Evolutionary conservation across 1,140 invertebrate species (phyloP).

Genomic region (Pseudomyrmex flavicornis): DNA sequence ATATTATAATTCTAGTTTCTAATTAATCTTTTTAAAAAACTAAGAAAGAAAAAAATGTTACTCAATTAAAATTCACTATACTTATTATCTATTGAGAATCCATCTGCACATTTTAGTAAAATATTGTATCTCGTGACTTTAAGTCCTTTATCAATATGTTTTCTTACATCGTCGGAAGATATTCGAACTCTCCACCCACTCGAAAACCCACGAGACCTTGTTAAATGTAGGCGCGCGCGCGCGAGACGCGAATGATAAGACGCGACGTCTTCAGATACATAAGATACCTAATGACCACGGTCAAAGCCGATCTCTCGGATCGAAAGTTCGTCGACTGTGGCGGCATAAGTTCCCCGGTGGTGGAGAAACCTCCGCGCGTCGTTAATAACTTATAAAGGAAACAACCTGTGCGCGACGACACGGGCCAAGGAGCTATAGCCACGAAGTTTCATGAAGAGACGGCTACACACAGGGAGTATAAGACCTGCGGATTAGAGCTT

Average conservation of each 20-base stretch:
- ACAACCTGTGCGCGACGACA: conserved; percentile 39
- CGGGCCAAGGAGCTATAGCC: conserved; percentile 42
- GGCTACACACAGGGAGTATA: conserved; percentile 14
- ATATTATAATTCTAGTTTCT: neutral
- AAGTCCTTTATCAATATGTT: neutral
- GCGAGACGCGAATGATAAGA: conserved; percentile 17
- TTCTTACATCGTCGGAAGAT: neutral
- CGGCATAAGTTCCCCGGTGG: conserved; percentile 35
- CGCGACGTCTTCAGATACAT: conserved; percentile 13
- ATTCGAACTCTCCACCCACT: neutral
- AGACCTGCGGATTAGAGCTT: conserved; percentile 50
- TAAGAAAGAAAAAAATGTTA: too few species aligned
- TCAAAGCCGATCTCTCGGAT: conserved; percentile 66
- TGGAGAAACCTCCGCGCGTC: neutral
- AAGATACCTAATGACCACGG: conserved; percentile 48
- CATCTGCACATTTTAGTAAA: too few species aligned
- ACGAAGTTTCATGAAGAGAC: conserved; percentile 60
- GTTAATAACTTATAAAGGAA: conserved; percentile 68
- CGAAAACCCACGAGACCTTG: neutral
- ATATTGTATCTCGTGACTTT: neutral
- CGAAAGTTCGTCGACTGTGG: conserved; percentile 70
- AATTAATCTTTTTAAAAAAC: neutral
- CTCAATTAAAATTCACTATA: too few species aligned
- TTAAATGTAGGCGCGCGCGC: conserved; percentile 10
- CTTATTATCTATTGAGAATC: too few species aligned